A percentile compares a stretch with the other conserved stretches of the same genome.
Conservation (phyloP, 1,140 invertebrate genomes). For the Nautilus pompilius region DNA sequence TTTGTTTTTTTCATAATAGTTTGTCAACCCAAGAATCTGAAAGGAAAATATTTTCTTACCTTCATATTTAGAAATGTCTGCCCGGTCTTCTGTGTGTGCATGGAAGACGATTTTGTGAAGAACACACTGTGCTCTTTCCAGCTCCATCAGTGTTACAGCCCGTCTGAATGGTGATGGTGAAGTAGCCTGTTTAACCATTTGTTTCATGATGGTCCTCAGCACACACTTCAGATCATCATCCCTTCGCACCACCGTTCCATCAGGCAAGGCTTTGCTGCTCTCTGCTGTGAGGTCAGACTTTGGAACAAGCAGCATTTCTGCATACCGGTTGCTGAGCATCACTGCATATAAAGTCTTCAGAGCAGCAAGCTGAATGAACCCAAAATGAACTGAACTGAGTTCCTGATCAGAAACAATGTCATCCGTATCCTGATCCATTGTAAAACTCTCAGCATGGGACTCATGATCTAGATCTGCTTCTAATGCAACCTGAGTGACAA, state of each 20-base stretch:
- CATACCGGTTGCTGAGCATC: slow-evolving; percentile 58
- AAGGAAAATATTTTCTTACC: slow-evolving; percentile 32
- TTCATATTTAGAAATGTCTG: slow-evolving; percentile 31
- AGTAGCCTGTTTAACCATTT: slow-evolving; percentile 47
- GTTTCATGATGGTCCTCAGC: slow-evolving; percentile 47
- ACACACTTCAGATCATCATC: slow-evolving; percentile 46
- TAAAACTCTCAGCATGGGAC: too few species aligned
- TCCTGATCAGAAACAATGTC: too few species aligned
- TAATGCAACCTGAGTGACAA: too few species aligned
- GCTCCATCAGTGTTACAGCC: slow-evolving; percentile 36
- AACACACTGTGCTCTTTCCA: slow-evolving; percentile 62
- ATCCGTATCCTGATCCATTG: too few species aligned
- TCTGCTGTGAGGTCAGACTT: slow-evolving; percentile 39
- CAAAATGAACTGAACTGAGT: too few species aligned
- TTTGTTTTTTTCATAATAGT: too few species aligned
- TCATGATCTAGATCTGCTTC: too few species aligned
- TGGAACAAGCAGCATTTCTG: slow-evolving; percentile 62
- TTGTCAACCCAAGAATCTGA: too few species aligned
- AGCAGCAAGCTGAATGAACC: slow-evolving; percentile 59
- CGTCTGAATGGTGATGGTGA: slow-evolving; percentile 57
- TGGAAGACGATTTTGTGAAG: slow-evolving; percentile 59
- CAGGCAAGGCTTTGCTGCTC: slow-evolving; percentile 32
- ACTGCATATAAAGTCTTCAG: slow-evolving; percentile 61
- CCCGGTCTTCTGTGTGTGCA: slow-evolving; percentile 38
- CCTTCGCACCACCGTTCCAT: slow-evolving; percentile 54